A percentile compares a stretch with the other conserved stretches of the same genome.
phyloP scores from a whole-genome alignment of 2,888 invertebrate species.

The Apeira syringaria region DNA sequence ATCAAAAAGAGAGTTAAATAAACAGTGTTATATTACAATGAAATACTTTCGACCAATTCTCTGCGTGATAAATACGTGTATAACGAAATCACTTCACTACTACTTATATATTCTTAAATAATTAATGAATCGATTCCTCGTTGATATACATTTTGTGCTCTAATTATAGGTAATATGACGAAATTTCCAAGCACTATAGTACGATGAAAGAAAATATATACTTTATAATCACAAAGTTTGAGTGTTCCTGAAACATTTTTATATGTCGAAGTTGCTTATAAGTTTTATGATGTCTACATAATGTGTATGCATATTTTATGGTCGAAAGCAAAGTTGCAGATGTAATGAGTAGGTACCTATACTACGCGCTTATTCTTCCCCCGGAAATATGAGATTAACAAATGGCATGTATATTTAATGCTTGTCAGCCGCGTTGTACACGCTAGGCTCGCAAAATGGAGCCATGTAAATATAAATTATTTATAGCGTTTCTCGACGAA shows the following conservation, averaged over 20 bases:
- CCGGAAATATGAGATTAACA: constrained; percentile 46
- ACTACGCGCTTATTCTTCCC: constrained; percentile 37
- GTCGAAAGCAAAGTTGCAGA: constrained; percentile 9
- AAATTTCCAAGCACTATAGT: too few relatives aligned
- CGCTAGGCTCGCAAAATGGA: constrained; percentile 31
- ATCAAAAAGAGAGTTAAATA: too few relatives aligned
- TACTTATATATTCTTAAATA: too few relatives aligned
- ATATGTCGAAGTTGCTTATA: not conserved
- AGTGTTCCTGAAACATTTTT: not conserved
- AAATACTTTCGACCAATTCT: too few relatives aligned
- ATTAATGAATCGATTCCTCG: not conserved
- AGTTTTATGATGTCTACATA: not conserved
- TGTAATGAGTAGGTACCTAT: constrained; percentile 45
- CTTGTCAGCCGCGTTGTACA: constrained; percentile 28
- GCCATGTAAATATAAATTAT: constrained; percentile 40
- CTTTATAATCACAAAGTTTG: too few relatives aligned
- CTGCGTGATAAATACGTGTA: too few relatives aligned
- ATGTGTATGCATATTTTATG: constrained; percentile 2
- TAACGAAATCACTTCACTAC: too few relatives aligned
- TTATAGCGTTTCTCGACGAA: constrained; percentile 35
- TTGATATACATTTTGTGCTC: too few relatives aligned
- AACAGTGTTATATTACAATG: too few relatives aligned
- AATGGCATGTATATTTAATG: constrained; percentile 59
- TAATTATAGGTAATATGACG: too few relatives aligned
- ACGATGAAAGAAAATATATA: too few relatives aligned